These are phyloP conservation scores for Cephus cinctus DNA, from an alignment of 1,140 invertebrate species.

Conservation along the genomic window DNA sequence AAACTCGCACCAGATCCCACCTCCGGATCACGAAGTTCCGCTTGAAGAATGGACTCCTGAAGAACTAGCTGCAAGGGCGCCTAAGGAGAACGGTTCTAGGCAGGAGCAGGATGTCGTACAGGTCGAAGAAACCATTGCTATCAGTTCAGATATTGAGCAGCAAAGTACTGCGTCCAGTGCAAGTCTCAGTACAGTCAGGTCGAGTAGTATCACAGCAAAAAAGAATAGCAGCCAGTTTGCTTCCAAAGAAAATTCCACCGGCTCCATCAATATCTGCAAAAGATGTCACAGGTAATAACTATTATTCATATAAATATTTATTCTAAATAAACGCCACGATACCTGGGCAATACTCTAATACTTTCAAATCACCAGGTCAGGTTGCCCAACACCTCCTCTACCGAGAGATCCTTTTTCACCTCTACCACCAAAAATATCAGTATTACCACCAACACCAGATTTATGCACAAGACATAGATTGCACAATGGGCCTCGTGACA, in stretches of 20 bases:
- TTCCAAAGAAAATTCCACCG: slow-evolving; percentile 47
- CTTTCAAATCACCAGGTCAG: slow-evolving; percentile 34
- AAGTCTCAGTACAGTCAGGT: slow-evolving; percentile 50
- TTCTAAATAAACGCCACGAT: not conserved
- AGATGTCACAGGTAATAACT: slow-evolving; percentile 61
- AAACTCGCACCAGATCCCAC: slow-evolving; percentile 53
- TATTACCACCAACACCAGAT: slow-evolving; percentile 75
- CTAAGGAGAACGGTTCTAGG: slow-evolving; percentile 26
- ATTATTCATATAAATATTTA: not conserved
- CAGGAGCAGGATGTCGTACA: slow-evolving; percentile 23
- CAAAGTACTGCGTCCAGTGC: slow-evolving; percentile 51
- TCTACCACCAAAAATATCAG: slow-evolving; percentile 67
- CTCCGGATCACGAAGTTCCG: slow-evolving; percentile 47
- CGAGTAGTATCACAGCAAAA: slow-evolving; percentile 47
- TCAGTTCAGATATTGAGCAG: slow-evolving; percentile 47
- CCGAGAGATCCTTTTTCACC: slow-evolving; percentile 55
- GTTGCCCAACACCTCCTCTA: slow-evolving; percentile 48
- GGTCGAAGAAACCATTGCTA: slow-evolving; percentile 34
- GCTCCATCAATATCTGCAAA: slow-evolving; percentile 63
- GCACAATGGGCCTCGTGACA: slow-evolving; percentile 41
- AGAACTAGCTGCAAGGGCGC: slow-evolving; percentile 44
- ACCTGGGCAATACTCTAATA: not conserved
- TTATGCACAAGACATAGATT: slow-evolving; percentile 44
- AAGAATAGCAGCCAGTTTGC: slow-evolving; percentile 38
- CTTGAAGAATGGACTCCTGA: slow-evolving; percentile 68